Base-by-base conservation (phyloP, 2,797 vertebrate species). In the Sebastes alutus region DNA sequence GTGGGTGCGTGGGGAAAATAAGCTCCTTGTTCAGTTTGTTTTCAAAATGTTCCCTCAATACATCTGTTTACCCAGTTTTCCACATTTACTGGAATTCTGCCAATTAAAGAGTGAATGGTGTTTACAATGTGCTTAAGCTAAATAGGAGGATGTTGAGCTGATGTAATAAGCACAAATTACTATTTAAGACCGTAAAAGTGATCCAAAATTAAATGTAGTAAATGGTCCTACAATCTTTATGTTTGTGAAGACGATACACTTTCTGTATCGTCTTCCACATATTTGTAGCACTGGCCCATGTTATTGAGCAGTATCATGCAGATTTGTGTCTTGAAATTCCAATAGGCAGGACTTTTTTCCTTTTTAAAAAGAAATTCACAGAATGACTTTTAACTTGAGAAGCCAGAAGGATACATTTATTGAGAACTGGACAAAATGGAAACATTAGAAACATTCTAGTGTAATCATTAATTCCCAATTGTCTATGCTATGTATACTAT, bases 1-100 rank as follows among this genome's bases (percentile, higher is more conserved):
- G 22, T 29, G 55, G 71, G 55, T 52, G 60, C 14, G 14, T 25
- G 5, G 7, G 32, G 58, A 86, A 87, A 85, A 87, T 77, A 87
- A 86, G 67, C 63, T 82, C 75, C 77, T 88, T 87, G 88, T 87
- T 81, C 59, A 42, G 18, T 78, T 61, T 84, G 22, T 85, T 86
- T 70, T 61, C 81, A 78, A 88, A 83, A 58, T 60, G 27, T 75
- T 82, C n/a, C 22, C 64, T 7, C 68, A 78, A 84, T 73, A 23
- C 80, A 79, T 80, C 42, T 72, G 73, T 76, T 85, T 81, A 20
- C 59, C 22, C 25, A 65, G 8, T 78, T 85, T 79, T 76, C 27
- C 20, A 58, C 7, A 1, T 69, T 68, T 38, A 18, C 54, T 76
- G 25, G 60, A 84, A n/a, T 78, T 69, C 16, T 67, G 74, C 62